These are phyloP conservation scores for Syngnathus acus DNA, from an alignment of 2,797 vertebrate species.

Conservation along the genomic window DNA sequence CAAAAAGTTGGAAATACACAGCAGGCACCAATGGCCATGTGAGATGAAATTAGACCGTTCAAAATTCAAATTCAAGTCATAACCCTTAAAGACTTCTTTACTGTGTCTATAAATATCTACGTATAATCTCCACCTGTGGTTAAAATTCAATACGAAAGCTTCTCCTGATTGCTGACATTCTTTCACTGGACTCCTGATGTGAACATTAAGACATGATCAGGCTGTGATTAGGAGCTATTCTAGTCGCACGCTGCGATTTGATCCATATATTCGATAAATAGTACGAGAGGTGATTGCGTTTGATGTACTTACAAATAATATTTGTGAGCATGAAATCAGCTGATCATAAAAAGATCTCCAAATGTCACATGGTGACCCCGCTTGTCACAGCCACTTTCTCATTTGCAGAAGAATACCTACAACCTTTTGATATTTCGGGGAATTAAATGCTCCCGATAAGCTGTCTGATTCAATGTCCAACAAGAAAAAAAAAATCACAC, in stretches of 20 bases:
- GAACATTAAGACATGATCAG: neutral
- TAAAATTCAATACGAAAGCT: neutral
- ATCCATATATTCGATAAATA: neutral
- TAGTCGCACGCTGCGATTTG: conserved; percentile 1
- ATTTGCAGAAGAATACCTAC: neutral
- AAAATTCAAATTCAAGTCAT: conserved; percentile 7
- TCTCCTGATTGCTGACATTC: neutral
- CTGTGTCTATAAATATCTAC: neutral
- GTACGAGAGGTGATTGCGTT: neutral
- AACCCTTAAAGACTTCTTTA: neutral
- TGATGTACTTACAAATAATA: no score
- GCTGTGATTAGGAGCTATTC: neutral
- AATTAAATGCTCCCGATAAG: neutral
- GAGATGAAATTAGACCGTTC: no score
- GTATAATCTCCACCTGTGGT: neutral
- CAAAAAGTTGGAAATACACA: conserved; percentile 1
- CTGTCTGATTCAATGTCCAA: neutral
- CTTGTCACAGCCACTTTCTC: neutral
- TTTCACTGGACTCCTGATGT: neutral
- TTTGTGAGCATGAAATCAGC: no score
- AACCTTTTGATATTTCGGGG: neutral
- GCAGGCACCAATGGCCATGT: neutral
- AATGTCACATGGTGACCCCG: neutral
- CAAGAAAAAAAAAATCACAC: neutral
- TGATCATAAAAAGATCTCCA: neutral